Evolutionary conservation across 2,113 vertebrate genomes (phyloP).

Genomic region (Alouatta palliata): DNA sequence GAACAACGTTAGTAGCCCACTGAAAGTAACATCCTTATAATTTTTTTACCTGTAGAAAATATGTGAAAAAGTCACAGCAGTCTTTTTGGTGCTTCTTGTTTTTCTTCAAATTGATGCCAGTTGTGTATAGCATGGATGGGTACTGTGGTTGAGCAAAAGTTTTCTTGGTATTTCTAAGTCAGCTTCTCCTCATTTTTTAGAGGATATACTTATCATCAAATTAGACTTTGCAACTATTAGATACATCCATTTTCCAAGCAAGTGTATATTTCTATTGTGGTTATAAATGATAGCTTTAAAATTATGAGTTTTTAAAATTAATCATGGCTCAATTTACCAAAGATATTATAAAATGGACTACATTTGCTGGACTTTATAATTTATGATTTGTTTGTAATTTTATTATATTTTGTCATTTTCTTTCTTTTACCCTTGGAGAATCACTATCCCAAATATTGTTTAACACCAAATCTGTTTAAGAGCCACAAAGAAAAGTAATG

Average conservation of each 20-base stretch:
- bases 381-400: background rate
- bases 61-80: background rate
- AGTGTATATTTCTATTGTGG: background rate
- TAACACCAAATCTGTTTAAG: background rate
- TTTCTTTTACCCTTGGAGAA: background rate
- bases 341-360: background rate
- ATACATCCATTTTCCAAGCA: background rate
- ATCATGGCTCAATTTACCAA: background rate
- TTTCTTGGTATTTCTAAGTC: background rate
- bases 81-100: too few relatives aligned
- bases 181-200: background rate
- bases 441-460: background rate
- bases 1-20: background rate
- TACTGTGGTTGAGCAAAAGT: background rate
- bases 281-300: background rate
- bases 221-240: background rate
- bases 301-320: background rate
- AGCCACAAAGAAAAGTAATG: background rate
- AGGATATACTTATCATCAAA: background rate
- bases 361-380: background rate
- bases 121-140: background rate
- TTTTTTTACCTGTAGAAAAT: background rate
- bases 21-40: background rate
- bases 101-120: background rate
- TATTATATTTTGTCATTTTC: background rate